A percentile compares a stretch with the other conserved stretches of the same genome.
Evolutionary conservation across 2,797 vertebrate species (phyloP).

Genomic region (Cynopterus sphinx): DNA sequence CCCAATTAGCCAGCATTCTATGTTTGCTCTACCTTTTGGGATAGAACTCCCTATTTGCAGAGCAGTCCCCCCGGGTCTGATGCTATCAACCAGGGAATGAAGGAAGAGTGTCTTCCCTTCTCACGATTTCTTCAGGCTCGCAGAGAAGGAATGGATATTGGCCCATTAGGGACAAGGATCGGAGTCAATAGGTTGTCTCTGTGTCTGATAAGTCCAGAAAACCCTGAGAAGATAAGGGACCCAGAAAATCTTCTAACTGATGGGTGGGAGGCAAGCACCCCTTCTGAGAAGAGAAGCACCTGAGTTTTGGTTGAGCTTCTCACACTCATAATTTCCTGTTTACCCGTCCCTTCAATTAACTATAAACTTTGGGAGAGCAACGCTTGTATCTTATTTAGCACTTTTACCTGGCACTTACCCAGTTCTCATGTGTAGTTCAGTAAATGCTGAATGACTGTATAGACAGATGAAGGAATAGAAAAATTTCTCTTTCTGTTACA

Average conservation of each 20-base stretch:
- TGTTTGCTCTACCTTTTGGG: background rate
- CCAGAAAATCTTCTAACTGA: background rate
- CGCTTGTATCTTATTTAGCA: background rate
- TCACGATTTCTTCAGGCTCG: background rate
- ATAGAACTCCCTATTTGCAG: background rate
- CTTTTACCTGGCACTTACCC: background rate
- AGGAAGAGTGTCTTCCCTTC: background rate
- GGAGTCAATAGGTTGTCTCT: background rate
- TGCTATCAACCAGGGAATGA: background rate
- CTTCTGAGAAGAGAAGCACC: background rate
- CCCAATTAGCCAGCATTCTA: background rate
- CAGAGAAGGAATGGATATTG: background rate
- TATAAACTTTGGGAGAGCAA: background rate
- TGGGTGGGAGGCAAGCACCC: fast-evolving
- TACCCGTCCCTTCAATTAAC: background rate
- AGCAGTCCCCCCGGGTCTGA: background rate
- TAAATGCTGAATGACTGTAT: background rate
- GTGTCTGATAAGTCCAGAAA: background rate
- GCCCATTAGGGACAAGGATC: background rate
- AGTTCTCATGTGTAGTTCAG: background rate
- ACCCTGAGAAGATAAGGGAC: background rate
- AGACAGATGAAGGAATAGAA: background rate
- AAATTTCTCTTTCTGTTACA: background rate
- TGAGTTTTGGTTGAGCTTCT: background rate
- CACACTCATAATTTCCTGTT: background rate